Base-by-base conservation (phyloP, 2,113 vertebrate genomes). In the Atherinomorus stipes region DNA sequence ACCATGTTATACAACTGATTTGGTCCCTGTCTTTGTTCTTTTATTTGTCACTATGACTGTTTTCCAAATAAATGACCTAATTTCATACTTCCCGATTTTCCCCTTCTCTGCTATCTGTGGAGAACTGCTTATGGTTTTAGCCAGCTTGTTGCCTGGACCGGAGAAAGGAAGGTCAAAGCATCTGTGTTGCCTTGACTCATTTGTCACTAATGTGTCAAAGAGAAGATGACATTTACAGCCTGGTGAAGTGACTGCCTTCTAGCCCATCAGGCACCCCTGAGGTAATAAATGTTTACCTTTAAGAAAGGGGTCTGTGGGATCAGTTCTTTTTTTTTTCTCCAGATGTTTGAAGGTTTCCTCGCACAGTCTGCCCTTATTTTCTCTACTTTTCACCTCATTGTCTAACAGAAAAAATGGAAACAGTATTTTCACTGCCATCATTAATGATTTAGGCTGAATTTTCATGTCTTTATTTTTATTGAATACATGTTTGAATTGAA, bases 251-350 rank as follows among this genome's bases (percentile, higher is more conserved):
- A 94, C 94, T 94, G 94, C 94, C 95, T 96, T 94, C 91, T 94
- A 95, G 95, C 95, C 95, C 93, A 93, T 92, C 93, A 93, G 94
- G 95, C 94, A 95, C 94, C 94, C 83, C 95, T 93, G 93, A 96
- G 96, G 96, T 97, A 97, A 98, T 96, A 97, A 96, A 96, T 97
- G 96, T 96, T 97, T 97, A 96, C 95, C 95, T 96, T 97, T 95
- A 95, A 94, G 94, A 96, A 95, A 95, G 93, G 94, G 93, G 93
- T 93, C 93, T 90, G 91, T 93, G 94, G 94, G 94, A 95, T 95
- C 93, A 71, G 88, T 82, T 93, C 95, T 95, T 94, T 93, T 95
- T 95, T 94, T 70, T 76, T 95, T 64, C 28, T 58, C 11, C 45
- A 21, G 37, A 69, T 28, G 75, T 69, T 60, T 70, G 70, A 81